Percentiles rank a stretch among this genome's conserved stretches.
Conservation (phyloP, 2,113 vertebrate genomes). For the Cephalopterus ornatus region DNA sequence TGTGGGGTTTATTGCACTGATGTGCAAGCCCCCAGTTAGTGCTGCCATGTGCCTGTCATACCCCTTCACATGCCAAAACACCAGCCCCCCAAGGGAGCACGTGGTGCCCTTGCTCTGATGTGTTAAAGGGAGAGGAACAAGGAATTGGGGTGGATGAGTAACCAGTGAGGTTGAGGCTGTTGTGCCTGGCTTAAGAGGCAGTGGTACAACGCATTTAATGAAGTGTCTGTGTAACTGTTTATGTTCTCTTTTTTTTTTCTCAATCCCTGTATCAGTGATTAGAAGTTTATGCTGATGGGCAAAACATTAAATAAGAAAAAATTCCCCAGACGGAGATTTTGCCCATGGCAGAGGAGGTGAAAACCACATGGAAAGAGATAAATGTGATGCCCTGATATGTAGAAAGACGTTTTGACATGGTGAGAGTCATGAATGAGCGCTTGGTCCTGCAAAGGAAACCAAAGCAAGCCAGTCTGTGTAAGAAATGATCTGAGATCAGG, state of each 20-base stretch:
- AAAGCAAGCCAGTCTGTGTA: neutral
- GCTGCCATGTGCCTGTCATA: neutral
- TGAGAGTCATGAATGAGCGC: neutral
- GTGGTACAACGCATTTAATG: neutral
- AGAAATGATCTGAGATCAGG: neutral
- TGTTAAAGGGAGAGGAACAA: neutral
- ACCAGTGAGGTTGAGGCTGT: neutral
- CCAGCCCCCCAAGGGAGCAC: neutral
- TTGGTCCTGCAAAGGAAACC: neutral
- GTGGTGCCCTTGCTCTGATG: neutral
- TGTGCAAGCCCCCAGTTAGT: neutral
- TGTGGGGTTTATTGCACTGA: neutral
- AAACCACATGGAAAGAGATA: neutral
- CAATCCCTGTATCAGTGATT: neutral
- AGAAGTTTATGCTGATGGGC: neutral
- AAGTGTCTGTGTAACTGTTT: neutral
- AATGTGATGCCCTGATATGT: neutral
- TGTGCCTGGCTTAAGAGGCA: neutral
- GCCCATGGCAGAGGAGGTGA: neutral
- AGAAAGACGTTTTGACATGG: neutral
- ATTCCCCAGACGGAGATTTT: neutral
- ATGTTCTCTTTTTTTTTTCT: neutral
- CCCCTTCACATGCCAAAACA: neutral
- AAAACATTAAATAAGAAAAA: neutral
- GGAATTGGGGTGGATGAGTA: neutral